phyloP scores from a whole-genome alignment of 2,113 vertebrate genomes.

The Boleophthalmus pectinirostris region DNA sequence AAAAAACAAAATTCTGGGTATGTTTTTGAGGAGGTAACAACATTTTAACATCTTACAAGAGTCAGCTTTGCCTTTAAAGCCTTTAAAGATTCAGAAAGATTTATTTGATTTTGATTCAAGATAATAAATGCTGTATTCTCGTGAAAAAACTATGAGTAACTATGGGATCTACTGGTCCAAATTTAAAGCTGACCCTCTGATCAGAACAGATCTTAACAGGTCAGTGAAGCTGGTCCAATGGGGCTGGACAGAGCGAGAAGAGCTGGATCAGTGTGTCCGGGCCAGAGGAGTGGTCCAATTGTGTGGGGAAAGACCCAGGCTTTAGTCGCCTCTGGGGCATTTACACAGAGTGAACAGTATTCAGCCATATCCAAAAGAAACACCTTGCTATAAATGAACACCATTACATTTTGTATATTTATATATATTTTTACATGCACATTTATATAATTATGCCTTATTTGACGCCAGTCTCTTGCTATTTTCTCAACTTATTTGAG shows the following conservation, averaged over 20 bases:
- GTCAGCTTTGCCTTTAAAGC: too few relatives aligned
- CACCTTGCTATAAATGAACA: too few relatives aligned
- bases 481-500: too few relatives aligned
- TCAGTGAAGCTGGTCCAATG: constrained; percentile 54
- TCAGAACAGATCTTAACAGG: constrained; percentile 30
- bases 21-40: too few relatives aligned
- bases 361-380: too few relatives aligned
- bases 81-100: too few relatives aligned
- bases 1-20: too few relatives aligned
- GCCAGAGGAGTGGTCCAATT: constrained; percentile 27
- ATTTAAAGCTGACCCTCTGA: constrained; percentile 38
- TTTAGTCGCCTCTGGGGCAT: constrained; percentile 29
- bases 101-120: background rate
- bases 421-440: too few relatives aligned
- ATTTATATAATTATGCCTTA: too few relatives aligned
- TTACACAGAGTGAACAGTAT: background rate
- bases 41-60: too few relatives aligned
- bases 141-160: background rate
- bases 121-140: background rate
- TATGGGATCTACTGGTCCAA: constrained; percentile 51
- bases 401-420: background rate
- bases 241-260: constrained; percentile 20
- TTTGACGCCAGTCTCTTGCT: too few relatives aligned
- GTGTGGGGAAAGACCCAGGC: constrained; percentile 17
- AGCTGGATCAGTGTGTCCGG: constrained; percentile 17